These are phyloP conservation scores for Ptychochromis oligacanthus DNA, from an alignment of 2,113 vertebrate genomes.

Conservation along the genomic window DNA sequence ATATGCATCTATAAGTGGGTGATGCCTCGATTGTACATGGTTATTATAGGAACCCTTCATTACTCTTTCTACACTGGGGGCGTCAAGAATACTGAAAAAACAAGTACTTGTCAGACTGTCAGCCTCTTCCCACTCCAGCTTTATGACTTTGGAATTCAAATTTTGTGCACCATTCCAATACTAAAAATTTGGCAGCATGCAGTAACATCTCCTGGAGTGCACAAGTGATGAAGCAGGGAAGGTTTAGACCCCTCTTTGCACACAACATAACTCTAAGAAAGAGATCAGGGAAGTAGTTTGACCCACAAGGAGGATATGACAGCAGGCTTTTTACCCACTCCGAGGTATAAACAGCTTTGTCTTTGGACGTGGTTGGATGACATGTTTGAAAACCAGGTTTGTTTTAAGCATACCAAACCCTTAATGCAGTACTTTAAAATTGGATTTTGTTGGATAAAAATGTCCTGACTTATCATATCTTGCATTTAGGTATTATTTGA, in stretches of 20 bases:
- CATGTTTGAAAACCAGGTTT: conserved; percentile 1
- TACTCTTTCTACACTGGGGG: not conserved
- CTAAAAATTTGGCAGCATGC: not conserved
- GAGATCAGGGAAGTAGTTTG: not conserved
- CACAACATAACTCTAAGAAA: not conserved
- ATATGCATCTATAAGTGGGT: not conserved
- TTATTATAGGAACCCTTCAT: not conserved
- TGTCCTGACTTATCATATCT: not conserved
- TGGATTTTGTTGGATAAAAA: not conserved
- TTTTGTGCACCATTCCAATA: not conserved
- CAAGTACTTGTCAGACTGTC: not conserved
- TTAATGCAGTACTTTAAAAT: not conserved
- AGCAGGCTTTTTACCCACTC: not conserved
- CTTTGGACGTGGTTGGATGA: not conserved
- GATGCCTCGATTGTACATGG: not conserved
- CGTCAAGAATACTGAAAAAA: not conserved
- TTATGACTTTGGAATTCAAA: not conserved
- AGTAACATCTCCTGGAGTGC: not conserved
- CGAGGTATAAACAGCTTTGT: not conserved
- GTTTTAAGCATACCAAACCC: not conserved
- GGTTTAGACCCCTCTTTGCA: not conserved
- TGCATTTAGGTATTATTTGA: not conserved
- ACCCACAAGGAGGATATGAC: not conserved
- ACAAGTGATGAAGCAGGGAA: not conserved
- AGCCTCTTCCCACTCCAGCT: not conserved